Conservation (phyloP, 2,888 invertebrate genomes). For the Epinotia bilunana region DNA sequence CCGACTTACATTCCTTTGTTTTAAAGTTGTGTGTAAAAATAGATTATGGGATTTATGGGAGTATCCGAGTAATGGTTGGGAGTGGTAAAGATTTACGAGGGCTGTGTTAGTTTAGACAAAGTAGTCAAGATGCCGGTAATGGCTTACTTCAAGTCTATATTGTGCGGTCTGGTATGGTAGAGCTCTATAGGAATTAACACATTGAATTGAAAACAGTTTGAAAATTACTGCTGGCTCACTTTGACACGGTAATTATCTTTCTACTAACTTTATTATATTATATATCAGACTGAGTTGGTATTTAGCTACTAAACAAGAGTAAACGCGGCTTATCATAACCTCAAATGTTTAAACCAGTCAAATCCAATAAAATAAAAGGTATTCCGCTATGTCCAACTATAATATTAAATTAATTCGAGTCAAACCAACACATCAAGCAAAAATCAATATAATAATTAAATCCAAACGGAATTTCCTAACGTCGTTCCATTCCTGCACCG, state of each 20-base stretch:
- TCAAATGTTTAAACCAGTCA: not conserved
- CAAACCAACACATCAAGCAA: not conserved
- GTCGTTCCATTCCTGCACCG: constrained; percentile 11
- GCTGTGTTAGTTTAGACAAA: constrained; percentile 6
- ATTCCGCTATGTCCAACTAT: not conserved
- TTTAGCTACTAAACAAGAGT: constrained; percentile 9
- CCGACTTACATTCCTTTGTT: no score
- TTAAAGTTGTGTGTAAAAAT: not conserved
- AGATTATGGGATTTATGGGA: not conserved
- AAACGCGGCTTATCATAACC: not conserved
- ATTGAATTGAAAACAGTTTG: no score
- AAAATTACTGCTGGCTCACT: no score
- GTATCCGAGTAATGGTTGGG: constrained; percentile 21
- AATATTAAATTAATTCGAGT: not conserved
- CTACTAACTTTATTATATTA: no score
- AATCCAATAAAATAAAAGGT: not conserved
- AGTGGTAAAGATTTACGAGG: constrained; percentile 21
- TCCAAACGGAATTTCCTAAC: not conserved
- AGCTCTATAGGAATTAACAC: no score
- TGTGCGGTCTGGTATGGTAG: not conserved
- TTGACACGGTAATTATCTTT: no score
- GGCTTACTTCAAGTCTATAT: not conserved
- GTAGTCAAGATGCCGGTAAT: not conserved
- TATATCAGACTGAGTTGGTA: not conserved
- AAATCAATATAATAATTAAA: not conserved